These are phyloP conservation scores for Stigmatopora nigra DNA, from an alignment of 2,113 vertebrate species.

Conservation along the genomic window DNA sequence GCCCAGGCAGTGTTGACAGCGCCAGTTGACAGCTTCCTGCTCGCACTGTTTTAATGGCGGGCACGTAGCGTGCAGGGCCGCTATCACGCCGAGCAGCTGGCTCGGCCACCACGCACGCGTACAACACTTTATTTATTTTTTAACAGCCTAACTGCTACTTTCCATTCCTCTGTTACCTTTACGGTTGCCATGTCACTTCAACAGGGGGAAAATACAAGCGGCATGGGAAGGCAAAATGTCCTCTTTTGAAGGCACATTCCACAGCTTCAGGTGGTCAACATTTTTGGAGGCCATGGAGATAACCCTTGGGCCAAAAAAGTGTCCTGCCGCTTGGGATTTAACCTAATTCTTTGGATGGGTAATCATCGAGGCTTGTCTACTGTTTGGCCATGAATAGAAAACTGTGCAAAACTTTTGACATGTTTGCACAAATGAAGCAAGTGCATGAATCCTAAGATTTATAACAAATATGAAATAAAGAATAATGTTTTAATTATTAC, in stretches of 20 bases:
- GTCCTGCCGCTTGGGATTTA: constrained; percentile 48
- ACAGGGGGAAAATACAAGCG: neutral
- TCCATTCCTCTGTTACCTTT: neutral
- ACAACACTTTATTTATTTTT: neutral
- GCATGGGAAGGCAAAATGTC: constrained; percentile 26
- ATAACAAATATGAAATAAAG: neutral
- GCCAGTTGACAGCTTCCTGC: constrained; percentile 62
- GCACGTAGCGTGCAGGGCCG: constrained; percentile 16
- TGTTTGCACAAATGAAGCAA: too few relatives aligned
- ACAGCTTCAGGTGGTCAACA: constrained; percentile 62
- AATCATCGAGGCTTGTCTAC: constrained; percentile 17
- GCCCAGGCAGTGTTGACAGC: constrained; percentile 71
- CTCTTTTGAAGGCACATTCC: constrained; percentile 57
- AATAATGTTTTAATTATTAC: neutral
- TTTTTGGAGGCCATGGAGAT: constrained; percentile 57
- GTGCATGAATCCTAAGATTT: too few relatives aligned
- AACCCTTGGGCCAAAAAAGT: constrained; percentile 45
- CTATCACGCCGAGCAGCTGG: neutral
- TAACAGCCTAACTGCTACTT: constrained; percentile 5
- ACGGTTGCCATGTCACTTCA: neutral
- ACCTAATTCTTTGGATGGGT: constrained; percentile 43
- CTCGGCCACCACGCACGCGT: neutral
- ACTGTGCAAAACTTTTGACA: neutral
- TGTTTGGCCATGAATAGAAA: constrained; percentile 22
- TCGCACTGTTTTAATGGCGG: constrained; percentile 60